Conservation (phyloP, 2,797 vertebrate genomes). For the Sebastes taczanowskii region DNA sequence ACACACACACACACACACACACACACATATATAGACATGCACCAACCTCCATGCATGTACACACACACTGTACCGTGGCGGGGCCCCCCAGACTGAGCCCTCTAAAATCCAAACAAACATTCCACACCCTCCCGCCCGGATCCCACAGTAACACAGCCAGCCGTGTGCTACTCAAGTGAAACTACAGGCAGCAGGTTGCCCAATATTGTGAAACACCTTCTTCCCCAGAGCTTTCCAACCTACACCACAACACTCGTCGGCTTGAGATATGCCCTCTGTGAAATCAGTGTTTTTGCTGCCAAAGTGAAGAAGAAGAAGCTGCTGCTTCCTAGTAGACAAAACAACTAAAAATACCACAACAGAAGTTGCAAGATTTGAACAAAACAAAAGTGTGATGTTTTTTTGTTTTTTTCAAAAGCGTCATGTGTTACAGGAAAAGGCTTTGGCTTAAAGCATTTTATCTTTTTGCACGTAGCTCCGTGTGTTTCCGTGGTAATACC, state of each 20-base stretch:
- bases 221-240: constrained; percentile 7
- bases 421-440: not conserved
- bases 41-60: not conserved
- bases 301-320: constrained; percentile 10
- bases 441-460: not conserved
- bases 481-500: not conserved
- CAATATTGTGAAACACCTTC: constrained; percentile 59
- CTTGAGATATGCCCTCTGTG: not conserved
- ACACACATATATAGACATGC: not conserved
- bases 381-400: not conserved
- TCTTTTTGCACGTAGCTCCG: not conserved
- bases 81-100: constrained; percentile 30
- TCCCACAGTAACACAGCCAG: constrained; percentile 48
- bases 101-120: constrained; percentile 64
- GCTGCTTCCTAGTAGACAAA: not conserved
- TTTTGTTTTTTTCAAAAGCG: not conserved
- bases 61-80: not conserved
- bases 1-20: not conserved
- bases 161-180: constrained; percentile 61
- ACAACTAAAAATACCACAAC: not conserved
- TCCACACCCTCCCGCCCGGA: constrained; percentile 30
- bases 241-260: not conserved
- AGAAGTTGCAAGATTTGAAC: not conserved
- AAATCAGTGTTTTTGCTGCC: not conserved
- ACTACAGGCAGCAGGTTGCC: constrained; percentile 49